Conservation (phyloP, 2,888 invertebrate genomes). For the Cylindroiulus punctatus region DNA sequence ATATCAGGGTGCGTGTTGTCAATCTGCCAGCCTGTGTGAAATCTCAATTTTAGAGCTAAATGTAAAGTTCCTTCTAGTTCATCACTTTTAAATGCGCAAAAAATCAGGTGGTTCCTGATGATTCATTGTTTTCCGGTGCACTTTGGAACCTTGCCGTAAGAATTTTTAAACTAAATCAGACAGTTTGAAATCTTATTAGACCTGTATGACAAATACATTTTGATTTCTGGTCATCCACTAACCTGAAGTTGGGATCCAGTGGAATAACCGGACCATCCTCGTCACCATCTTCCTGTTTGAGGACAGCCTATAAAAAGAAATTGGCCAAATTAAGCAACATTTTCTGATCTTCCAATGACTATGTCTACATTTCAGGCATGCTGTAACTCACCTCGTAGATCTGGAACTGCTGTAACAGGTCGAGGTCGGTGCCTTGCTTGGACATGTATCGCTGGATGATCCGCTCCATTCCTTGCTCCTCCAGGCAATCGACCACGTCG, state of each 20-base stretch:
- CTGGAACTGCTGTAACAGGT: constrained; percentile 91
- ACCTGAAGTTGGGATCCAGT: constrained; percentile 71
- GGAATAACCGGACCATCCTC: constrained; percentile 74
- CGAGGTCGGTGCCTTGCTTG: constrained; percentile 90
- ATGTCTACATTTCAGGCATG: background rate
- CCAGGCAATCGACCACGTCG: constrained; percentile 94
- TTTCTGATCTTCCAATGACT: background rate
- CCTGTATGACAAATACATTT: background rate
- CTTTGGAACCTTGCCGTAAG: too few relatives aligned
- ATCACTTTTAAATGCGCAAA: too few relatives aligned
- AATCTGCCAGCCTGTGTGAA: too few relatives aligned
- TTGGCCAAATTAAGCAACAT: background rate
- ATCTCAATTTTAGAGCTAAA: too few relatives aligned
- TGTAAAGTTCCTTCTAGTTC: too few relatives aligned
- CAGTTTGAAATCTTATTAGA: too few relatives aligned
- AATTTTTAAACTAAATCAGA: too few relatives aligned
- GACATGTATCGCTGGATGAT: constrained; percentile 89
- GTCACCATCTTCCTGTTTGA: constrained; percentile 88
- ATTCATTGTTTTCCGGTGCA: too few relatives aligned
- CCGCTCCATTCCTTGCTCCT: constrained; percentile 91
- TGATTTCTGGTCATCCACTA: background rate
- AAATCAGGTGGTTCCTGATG: too few relatives aligned
- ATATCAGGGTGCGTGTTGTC: too few relatives aligned
- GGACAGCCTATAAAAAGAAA: constrained; percentile 72
- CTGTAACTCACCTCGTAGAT: constrained; percentile 77